Evolutionary conservation across 2,113 vertebrate genomes (phyloP).

Genomic region (Butorides virescens): DNA sequence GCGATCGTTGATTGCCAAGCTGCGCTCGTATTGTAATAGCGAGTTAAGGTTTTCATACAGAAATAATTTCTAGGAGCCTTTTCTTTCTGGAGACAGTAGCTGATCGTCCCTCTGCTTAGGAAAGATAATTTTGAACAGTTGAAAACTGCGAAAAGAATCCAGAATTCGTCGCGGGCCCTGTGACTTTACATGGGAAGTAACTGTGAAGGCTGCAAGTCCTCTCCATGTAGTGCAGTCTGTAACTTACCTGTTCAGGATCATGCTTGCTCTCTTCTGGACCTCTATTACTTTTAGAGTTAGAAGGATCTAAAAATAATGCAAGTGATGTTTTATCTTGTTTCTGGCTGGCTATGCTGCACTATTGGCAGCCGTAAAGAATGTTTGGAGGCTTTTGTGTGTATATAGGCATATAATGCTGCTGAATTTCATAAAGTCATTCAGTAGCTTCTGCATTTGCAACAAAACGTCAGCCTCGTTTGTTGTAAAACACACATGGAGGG

Average conservation of each 20-base stretch:
- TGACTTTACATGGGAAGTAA: not conserved
- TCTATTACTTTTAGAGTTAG: not conserved
- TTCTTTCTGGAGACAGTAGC: not conserved
- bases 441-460: not conserved
- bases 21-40: not conserved
- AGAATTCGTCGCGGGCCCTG: not conserved
- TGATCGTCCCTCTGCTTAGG: not conserved
- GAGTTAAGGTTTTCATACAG: not conserved
- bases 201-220: not conserved
- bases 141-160: not conserved
- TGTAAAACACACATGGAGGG: not conserved
- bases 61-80: not conserved
- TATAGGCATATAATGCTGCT: not conserved
- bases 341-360: fast-evolving
- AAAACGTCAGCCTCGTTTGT: not conserved
- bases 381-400: not conserved
- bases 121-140: fast-evolving
- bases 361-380: not conserved
- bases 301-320: not conserved
- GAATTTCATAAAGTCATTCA: not conserved
- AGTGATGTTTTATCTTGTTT: not conserved
- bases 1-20: not conserved
- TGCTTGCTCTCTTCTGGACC: not conserved
- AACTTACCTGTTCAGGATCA: not conserved
- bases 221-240: fast-evolving